Evolutionary conservation across 2,113 vertebrate genomes (phyloP).

Genomic region (Odontophorus gujanensis): DNA sequence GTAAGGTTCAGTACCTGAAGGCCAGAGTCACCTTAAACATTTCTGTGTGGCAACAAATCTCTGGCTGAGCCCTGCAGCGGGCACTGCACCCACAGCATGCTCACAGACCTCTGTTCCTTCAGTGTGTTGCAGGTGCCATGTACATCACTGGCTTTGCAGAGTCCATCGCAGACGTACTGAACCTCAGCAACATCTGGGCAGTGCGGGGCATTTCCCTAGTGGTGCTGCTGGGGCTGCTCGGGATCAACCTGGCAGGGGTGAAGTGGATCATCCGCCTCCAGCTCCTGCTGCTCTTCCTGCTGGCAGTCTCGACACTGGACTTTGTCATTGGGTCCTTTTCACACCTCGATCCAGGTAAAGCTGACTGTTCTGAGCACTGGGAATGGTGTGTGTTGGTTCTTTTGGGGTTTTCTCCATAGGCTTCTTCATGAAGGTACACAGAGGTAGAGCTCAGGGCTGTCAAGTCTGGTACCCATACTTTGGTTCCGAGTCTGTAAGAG

Average conservation of each 20-base stretch:
- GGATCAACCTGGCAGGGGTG: constrained; percentile 94
- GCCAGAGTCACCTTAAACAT: background rate
- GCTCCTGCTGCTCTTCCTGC: constrained; percentile 89
- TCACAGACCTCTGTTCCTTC: background rate
- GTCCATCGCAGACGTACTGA: constrained; percentile 88
- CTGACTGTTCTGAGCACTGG: background rate
- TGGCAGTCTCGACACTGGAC: constrained; percentile 93
- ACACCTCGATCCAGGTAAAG: constrained; percentile 91
- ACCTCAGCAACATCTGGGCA: constrained; percentile 87
- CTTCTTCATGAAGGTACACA: background rate
- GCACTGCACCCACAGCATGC: accelerated
- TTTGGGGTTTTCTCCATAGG: background rate
- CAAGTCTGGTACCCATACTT: background rate
- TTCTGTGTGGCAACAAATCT: background rate
- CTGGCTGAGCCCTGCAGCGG: accelerated
- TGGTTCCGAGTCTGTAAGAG: background rate
- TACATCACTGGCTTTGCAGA: constrained; percentile 96
- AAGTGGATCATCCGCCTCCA: constrained; percentile 97
- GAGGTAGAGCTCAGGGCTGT: background rate
- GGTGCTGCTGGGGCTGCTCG: constrained; percentile 90
- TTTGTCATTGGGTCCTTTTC: constrained; percentile 94
- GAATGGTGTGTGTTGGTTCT: background rate
- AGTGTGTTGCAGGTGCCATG: constrained; percentile 98
- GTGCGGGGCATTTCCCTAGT: constrained; percentile 87
- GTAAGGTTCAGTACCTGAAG: background rate